These are phyloP conservation scores for Pseudoatta argentina DNA, from an alignment of 1,140 invertebrate genomes.

Conservation along the genomic window DNA sequence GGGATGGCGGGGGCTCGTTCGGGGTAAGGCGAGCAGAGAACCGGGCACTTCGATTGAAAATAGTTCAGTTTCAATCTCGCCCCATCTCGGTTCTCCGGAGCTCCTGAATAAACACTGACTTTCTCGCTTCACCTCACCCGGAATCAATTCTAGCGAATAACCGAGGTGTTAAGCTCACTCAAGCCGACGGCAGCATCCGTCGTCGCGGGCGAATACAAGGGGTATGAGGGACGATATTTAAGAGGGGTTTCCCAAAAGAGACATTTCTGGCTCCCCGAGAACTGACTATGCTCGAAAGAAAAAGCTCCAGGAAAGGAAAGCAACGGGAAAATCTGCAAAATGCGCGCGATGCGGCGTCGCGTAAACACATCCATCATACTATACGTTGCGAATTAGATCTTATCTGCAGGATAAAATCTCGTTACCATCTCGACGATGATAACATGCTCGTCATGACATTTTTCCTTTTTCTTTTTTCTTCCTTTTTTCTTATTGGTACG, in stretches of 20 bases:
- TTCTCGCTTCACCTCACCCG: constrained; percentile 63
- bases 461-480: not conserved
- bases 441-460: constrained; percentile 24
- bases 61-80: constrained; percentile 78
- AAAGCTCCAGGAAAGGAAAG: not conserved
- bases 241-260: constrained; percentile 42
- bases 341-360: not conserved
- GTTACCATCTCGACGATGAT: constrained; percentile 28
- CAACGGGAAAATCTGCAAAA: constrained; percentile 16
- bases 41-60: constrained; percentile 71
- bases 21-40: constrained; percentile 23
- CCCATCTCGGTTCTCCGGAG: constrained; percentile 68
- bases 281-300: constrained; percentile 8
- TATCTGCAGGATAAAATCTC: constrained; percentile 52
- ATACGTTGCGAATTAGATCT: constrained; percentile 49
- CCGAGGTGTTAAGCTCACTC: constrained; percentile 71
- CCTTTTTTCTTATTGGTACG: constrained; percentile 18
- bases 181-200: constrained; percentile 15
- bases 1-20: constrained; percentile 2
- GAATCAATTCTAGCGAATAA: constrained; percentile 76
- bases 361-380: constrained; percentile 52
- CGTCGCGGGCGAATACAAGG: not conserved
- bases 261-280: not conserved
- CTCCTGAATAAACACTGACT: constrained; percentile 81
- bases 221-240: constrained; percentile 53